Evolutionary conservation across 2,797 vertebrate species (phyloP).

Genomic region (Balearica regulorum): DNA sequence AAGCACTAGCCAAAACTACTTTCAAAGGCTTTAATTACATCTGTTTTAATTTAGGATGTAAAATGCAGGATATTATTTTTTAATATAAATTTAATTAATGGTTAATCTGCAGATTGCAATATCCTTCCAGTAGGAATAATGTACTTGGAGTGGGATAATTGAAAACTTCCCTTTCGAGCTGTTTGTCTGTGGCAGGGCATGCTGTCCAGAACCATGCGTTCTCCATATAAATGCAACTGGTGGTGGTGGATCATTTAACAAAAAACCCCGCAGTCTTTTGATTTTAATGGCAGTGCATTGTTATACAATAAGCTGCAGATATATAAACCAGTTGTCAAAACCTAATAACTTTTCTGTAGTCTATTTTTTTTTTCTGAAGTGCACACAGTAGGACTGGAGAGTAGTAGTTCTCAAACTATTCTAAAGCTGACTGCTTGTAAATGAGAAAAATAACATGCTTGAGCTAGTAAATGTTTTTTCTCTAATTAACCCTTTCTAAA

Average conservation of each 20-base stretch:
- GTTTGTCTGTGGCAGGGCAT: neutral
- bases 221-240: neutral
- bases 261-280: neutral
- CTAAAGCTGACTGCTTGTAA: neutral
- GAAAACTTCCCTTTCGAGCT: constrained; percentile 48
- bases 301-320: neutral
- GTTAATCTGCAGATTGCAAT: constrained; percentile 76
- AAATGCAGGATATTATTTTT: constrained; percentile 62
- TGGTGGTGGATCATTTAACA: neutral
- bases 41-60: constrained; percentile 67
- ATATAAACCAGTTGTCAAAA: neutral
- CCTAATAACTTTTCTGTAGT: neutral
- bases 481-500: neutral
- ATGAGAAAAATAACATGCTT: neutral
- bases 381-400: neutral
- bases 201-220: neutral
- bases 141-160: constrained; percentile 65
- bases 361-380: neutral
- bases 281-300: neutral
- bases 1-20: constrained; percentile 63
- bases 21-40: constrained; percentile 64
- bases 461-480: neutral
- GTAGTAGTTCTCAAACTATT: neutral
- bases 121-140: constrained; percentile 77
- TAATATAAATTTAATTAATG: constrained; percentile 64